Evolutionary conservation across 2,797 vertebrate genomes (phyloP).

Genomic region (Tamandua tetradactyla): DNA sequence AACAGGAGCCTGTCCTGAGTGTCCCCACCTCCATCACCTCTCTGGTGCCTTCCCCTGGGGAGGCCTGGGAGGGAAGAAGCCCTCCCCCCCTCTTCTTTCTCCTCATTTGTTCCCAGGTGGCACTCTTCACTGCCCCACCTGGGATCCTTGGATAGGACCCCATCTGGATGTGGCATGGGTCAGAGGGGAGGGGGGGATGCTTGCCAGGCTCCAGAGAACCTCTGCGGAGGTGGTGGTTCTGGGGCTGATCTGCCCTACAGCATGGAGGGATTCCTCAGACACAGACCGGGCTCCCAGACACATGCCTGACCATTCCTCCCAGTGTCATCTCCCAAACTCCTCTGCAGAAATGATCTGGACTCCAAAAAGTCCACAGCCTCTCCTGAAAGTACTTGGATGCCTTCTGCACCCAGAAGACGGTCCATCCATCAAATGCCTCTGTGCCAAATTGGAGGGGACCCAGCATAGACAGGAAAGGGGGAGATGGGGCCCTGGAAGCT

Average conservation of each 20-base stretch:
- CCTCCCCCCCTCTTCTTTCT: background rate
- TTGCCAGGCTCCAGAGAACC: background rate
- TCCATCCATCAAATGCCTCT: background rate
- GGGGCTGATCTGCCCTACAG: background rate
- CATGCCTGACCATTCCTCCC: background rate
- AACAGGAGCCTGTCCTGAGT: background rate
- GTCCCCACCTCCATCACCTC: background rate
- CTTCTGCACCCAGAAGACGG: background rate
- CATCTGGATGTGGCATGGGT: background rate
- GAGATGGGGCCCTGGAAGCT: background rate
- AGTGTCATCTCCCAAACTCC: background rate
- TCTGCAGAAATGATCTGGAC: background rate
- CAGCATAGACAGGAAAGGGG: background rate
- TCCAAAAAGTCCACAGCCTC: background rate
- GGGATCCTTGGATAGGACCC: background rate
- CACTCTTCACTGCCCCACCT: background rate
- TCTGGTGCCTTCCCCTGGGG: background rate
- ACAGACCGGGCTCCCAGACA: background rate
- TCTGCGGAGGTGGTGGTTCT: too few relatives aligned
- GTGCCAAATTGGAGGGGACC: background rate
- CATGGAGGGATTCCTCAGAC: background rate
- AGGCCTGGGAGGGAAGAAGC: background rate
- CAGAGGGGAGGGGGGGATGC: background rate
- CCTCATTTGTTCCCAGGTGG: background rate
- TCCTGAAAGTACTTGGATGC: background rate